A percentile compares a stretch with the other conserved stretches of the same genome.
These are phyloP conservation scores for Protobothrops mucrosquamatus DNA, from an alignment of 2,113 vertebrate genomes.

Conservation along the genomic window DNA sequence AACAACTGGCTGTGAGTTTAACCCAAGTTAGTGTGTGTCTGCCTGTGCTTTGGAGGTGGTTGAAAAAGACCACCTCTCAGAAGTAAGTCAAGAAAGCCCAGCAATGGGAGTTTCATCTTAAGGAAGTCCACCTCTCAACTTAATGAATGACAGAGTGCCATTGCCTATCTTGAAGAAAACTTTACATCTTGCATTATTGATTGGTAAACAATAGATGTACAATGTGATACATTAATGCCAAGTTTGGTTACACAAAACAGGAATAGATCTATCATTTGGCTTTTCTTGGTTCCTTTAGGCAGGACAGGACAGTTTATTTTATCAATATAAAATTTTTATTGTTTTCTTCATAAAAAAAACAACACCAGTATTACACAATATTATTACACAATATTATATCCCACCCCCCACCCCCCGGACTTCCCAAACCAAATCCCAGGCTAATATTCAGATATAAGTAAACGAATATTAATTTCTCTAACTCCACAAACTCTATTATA, in stretches of 20 bases:
- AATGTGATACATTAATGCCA: background rate
- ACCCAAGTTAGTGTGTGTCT: background rate
- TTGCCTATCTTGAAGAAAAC: background rate
- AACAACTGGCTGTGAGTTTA: background rate
- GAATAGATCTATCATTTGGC: background rate
- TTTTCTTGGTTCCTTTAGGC: background rate
- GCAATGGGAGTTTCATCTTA: background rate
- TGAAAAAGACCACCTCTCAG: background rate
- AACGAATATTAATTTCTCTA: too few species aligned
- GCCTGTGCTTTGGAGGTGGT: background rate
- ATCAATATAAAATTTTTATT: too few species aligned
- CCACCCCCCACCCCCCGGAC: too few species aligned
- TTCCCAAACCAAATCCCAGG: too few species aligned
- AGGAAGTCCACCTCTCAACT: background rate
- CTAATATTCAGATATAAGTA: too few species aligned
- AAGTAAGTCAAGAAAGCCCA: background rate
- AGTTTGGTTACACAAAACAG: background rate
- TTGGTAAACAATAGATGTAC: background rate
- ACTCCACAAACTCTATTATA: too few species aligned
- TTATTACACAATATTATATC: too few species aligned
- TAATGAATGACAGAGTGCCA: background rate
- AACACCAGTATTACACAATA: too few species aligned
- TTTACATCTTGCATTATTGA: background rate
- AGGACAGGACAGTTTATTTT: background rate
- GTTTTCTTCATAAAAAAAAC: too few species aligned